Base-by-base conservation (phyloP, 2,888 invertebrate species). In the Eretmocerus hayati region DNA sequence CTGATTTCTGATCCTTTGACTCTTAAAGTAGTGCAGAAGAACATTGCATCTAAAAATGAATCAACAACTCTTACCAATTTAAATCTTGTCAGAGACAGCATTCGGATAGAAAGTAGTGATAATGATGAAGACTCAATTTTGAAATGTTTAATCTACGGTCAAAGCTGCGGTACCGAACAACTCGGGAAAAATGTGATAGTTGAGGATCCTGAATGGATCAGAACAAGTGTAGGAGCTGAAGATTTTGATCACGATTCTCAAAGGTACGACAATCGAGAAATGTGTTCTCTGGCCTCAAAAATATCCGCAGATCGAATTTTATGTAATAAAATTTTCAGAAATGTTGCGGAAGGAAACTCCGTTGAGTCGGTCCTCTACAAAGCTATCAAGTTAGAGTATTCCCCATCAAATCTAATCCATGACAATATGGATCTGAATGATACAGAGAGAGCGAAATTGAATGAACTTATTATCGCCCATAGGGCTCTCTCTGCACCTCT, bases 291-390 rank as follows among this genome's bases (percentile, higher is more conserved):
- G n/a, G n/a, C n/a, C n/a, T n/a, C n/a, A n/a, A n/a, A n/a, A n/a
- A n/a, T n/a, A n/a, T n/a, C n/a, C n/a, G n/a, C n/a, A n/a, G n/a
- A n/a, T n/a, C n/a, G n/a, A n/a, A n/a, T n/a, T n/a, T n/a, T n/a
- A n/a, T n/a, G n/a, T n/a, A n/a, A n/a, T n/a, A n/a, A n/a, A n/a
- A n/a, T n/a, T n/a, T n/a, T n/a, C n/a, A n/a, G n/a, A n/a, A n/a
- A n/a, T n/a, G n/a, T n/a, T n/a, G n/a, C n/a, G n/a, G n/a, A n/a
- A n/a, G n/a, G n/a, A 0, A 83, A 83, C 67, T 85, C 86, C 4
- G 87, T 90, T 67, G 89, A 90, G 65, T 85, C 88, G 0, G 88
- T 90, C 60, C 72, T 90, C 31, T 87, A 85, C 52, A 87, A 90
- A 62, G 90, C 90, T 8, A 90, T 90, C 56, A 87, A 87, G 60